Percentiles rank a stretch among this genome's conserved stretches.
These are phyloP conservation scores for Semicossyphus pulcher DNA, from an alignment of 2,113 vertebrate species.

Conservation along the genomic window DNA sequence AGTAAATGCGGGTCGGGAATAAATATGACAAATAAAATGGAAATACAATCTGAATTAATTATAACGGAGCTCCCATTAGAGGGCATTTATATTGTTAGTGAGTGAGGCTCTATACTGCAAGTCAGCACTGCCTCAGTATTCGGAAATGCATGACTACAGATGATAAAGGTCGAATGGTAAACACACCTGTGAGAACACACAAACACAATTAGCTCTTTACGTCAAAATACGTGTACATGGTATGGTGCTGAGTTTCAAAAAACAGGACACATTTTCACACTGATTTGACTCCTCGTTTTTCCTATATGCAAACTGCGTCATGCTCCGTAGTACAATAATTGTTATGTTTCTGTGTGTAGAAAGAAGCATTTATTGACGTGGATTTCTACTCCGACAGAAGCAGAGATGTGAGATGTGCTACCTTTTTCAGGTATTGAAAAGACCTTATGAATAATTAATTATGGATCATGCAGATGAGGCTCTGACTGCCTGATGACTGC, in stretches of 20 bases:
- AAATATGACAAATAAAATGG: conserved; percentile 48
- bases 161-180: neutral
- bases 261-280: no score
- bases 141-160: conserved; percentile 1
- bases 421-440: conserved; percentile 49
- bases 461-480: conserved; percentile 69
- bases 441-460: conserved; percentile 71
- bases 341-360: neutral
- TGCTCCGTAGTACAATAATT: neutral
- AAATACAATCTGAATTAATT: conserved; percentile 29
- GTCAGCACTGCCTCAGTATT: neutral
- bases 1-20: conserved; percentile 8
- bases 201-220: neutral
- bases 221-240: no score
- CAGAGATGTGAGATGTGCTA: conserved; percentile 19
- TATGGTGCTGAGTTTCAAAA: no score
- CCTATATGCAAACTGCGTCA: neutral
- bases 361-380: neutral
- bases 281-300: neutral
- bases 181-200: neutral
- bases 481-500: conserved; percentile 64
- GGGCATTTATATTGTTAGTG: conserved; percentile 13
- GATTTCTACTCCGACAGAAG: conserved; percentile 41
- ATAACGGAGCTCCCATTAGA: conserved; percentile 23
- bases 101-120: neutral